Evolutionary conservation across 2,888 invertebrate genomes (phyloP).

Genomic region (Leucoptera coffeella): DNA sequence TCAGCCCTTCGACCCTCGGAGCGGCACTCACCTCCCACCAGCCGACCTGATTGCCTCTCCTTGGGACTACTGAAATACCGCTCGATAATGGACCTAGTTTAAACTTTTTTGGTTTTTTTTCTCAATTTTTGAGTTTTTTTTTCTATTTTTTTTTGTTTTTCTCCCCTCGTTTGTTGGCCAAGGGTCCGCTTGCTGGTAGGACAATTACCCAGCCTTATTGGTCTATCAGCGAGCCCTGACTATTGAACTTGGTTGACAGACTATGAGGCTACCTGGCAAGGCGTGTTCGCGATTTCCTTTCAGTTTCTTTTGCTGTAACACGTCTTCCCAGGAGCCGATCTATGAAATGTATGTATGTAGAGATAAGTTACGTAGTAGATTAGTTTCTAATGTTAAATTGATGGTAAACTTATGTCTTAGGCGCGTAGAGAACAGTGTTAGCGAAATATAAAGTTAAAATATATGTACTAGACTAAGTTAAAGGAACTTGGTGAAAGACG

Average conservation of each 20-base stretch:
- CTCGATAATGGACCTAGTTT: slow-evolving; percentile 31
- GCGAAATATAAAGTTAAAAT: slow-evolving; percentile 31
- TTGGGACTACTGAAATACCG: slow-evolving; percentile 26
- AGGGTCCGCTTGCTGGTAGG: slow-evolving; percentile 60
- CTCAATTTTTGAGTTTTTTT: background rate
- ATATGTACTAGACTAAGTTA: slow-evolving; percentile 30
- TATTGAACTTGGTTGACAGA: slow-evolving; percentile 29
- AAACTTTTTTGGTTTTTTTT: slow-evolving; percentile 13
- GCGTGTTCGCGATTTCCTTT: slow-evolving; percentile 16
- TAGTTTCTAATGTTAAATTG: slow-evolving; percentile 34
- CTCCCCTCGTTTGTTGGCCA: slow-evolving; percentile 24
- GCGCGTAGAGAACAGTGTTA: slow-evolving; percentile 31
- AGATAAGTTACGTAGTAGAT: slow-evolving; percentile 32
- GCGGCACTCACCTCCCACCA: slow-evolving; percentile 30
- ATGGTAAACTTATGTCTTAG: slow-evolving; percentile 51
- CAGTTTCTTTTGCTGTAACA: slow-evolving; percentile 17
- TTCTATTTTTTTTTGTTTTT: slow-evolving; percentile 9
- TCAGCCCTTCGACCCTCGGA: slow-evolving; percentile 14
- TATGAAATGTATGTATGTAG: slow-evolving; percentile 48
- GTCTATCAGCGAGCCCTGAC: slow-evolving; percentile 56
- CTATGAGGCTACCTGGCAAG: slow-evolving; percentile 22
- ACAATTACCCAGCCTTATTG: slow-evolving; percentile 70
- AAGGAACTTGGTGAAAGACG: slow-evolving; percentile 53
- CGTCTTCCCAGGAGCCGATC: slow-evolving; percentile 21
- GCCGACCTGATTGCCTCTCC: slow-evolving; percentile 40